phyloP scores from a whole-genome alignment of 1,140 invertebrate species.

The Drosophila dunni region DNA sequence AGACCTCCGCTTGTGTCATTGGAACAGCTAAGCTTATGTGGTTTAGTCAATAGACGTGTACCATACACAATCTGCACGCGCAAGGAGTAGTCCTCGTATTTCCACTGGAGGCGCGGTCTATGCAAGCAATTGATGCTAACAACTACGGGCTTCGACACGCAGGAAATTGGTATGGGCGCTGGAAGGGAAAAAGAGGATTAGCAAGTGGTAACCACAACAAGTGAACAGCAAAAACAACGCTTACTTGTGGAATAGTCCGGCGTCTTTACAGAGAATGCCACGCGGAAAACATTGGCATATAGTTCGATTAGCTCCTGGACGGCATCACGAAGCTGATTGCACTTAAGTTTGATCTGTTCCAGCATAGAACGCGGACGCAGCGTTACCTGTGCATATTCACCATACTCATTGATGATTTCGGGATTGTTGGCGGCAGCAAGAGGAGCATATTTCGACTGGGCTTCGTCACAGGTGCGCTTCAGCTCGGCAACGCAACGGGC shows the following conservation, averaged over 20 bases:
- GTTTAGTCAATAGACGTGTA: constrained; percentile 90
- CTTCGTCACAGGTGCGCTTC: constrained; percentile 87
- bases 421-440: constrained; percentile 62
- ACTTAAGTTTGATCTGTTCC: constrained; percentile 87
- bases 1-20: constrained; percentile 88
- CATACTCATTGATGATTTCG: constrained; percentile 85
- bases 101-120: constrained; percentile 91
- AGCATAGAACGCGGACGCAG: constrained; percentile 86
- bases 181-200: constrained; percentile 43
- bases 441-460: constrained; percentile 67
- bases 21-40: constrained; percentile 88
- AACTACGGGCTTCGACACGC: constrained; percentile 91
- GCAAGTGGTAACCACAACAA: background rate
- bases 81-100: constrained; percentile 93
- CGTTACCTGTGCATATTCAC: constrained; percentile 87
- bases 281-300: constrained; percentile 92
- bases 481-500: constrained; percentile 90
- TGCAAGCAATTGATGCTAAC: constrained; percentile 94
- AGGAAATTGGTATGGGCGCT: constrained; percentile 89
- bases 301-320: constrained; percentile 91
- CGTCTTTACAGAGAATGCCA: constrained; percentile 88
- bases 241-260: constrained; percentile 77
- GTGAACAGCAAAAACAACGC: background rate
- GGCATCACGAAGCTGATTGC: constrained; percentile 89
- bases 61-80: constrained; percentile 95